These are phyloP conservation scores for Protonemura montana DNA, from an alignment of 2,888 invertebrate species.

Conservation along the genomic window DNA sequence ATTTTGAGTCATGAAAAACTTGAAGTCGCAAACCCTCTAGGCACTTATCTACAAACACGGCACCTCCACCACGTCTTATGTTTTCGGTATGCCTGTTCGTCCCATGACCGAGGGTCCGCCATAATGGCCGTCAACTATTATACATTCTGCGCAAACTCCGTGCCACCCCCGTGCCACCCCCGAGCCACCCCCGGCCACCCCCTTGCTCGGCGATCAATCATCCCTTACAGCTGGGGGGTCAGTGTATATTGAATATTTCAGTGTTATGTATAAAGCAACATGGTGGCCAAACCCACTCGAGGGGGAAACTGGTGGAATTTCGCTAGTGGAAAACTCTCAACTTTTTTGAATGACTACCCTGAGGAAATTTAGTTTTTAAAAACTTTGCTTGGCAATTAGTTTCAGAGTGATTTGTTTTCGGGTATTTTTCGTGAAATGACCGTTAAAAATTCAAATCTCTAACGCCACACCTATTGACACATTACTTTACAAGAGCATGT, in stretches of 20 bases:
- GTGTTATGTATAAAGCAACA: slow-evolving; percentile 23
- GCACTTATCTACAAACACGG: background rate
- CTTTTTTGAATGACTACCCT: background rate
- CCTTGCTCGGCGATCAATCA: slow-evolving; percentile 37
- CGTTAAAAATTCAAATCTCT: too few relatives aligned
- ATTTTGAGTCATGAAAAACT: background rate
- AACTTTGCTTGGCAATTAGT: background rate
- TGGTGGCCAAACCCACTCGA: slow-evolving; percentile 1
- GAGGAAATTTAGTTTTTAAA: background rate
- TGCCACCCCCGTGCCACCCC: slow-evolving; percentile 13
- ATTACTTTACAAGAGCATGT: too few relatives aligned
- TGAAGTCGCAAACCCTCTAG: background rate
- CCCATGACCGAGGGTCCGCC: slow-evolving; percentile 36
- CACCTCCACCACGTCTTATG: background rate
- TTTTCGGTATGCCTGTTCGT: background rate
- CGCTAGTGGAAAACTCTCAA: background rate
- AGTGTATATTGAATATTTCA: slow-evolving; percentile 35
- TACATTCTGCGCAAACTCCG: slow-evolving; percentile 22
- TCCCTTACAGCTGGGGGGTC: slow-evolving; percentile 36
- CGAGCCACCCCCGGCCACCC: background rate
- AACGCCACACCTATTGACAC: too few relatives aligned
- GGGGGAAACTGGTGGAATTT: slow-evolving; percentile 8
- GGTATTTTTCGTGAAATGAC: too few relatives aligned
- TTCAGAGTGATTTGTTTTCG: too few relatives aligned
- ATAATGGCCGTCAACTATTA: slow-evolving; percentile 41